Conservation (phyloP, 2,113 vertebrate species). For the Trematocara nigrifrons region DNA sequence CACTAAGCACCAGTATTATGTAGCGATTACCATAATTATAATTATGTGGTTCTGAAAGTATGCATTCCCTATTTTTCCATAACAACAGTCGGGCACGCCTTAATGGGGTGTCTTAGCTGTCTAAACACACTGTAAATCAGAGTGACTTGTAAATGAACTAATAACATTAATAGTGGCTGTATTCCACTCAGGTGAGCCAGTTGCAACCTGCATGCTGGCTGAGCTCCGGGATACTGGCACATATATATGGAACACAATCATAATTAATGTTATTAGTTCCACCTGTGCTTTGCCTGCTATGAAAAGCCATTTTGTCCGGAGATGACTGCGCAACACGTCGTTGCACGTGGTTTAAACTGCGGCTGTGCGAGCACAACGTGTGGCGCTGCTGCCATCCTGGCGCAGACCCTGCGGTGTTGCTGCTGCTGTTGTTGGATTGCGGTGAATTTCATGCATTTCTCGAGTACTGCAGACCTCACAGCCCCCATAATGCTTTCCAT, state of each 20-base stretch:
- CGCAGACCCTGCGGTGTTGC: background rate
- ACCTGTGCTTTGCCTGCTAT: background rate
- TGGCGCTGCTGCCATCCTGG: background rate
- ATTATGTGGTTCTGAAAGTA: background rate
- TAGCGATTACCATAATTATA: background rate
- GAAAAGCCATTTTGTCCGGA: background rate
- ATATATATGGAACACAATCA: background rate
- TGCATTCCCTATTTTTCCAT: background rate
- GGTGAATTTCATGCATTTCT: background rate
- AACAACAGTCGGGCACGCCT: background rate
- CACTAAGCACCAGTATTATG: background rate
- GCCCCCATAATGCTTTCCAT: conserved; percentile 21
- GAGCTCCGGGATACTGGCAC: background rate
- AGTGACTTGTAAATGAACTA: background rate
- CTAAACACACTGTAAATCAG: background rate
- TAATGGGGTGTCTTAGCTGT: background rate
- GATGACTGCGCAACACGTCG: background rate
- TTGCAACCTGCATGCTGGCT: background rate
- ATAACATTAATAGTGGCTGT: background rate
- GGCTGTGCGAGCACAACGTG: background rate
- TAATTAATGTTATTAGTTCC: background rate
- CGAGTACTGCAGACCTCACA: background rate
- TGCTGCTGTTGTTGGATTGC: background rate
- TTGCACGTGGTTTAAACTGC: background rate
- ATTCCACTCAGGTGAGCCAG: background rate